These are phyloP conservation scores for Pseudeuparius sepicola DNA, from an alignment of 2,888 invertebrate species.

Conservation along the genomic window DNA sequence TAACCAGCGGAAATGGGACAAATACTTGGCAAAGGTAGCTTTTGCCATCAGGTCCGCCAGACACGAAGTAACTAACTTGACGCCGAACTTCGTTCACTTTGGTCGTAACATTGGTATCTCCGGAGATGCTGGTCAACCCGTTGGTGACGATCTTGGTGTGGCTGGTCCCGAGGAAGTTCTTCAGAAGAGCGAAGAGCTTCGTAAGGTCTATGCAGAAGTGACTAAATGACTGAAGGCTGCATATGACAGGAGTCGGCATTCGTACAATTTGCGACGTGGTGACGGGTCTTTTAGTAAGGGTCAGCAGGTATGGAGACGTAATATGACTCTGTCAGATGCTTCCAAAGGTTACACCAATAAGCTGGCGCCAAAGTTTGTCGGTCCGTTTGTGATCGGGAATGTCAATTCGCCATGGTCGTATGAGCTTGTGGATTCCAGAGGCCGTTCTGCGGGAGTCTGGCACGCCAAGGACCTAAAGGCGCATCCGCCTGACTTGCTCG, in stretches of 20 bases:
- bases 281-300: neutral
- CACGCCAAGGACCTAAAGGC: too few species aligned
- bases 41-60: slow-evolving; percentile 17
- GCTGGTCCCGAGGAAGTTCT: too few species aligned
- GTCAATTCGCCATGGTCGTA: too few species aligned
- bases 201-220: neutral
- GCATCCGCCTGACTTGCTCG: too few species aligned
- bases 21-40: slow-evolving; percentile 14
- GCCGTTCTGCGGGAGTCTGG: too few species aligned
- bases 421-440: too few species aligned
- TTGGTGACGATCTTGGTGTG: too few species aligned
- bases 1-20: slow-evolving; percentile 23
- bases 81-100: slow-evolving; percentile 20
- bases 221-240: slow-evolving; percentile 18
- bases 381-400: slow-evolving; percentile 18
- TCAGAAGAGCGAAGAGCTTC: too few species aligned
- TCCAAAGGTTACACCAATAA: slow-evolving; percentile 18
- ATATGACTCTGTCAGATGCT: slow-evolving; percentile 6
- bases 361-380: slow-evolving; percentile 23
- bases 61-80: slow-evolving; percentile 17
- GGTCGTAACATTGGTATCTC: slow-evolving; percentile 14
- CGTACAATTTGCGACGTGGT: slow-evolving; percentile 7
- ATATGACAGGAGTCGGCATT: slow-evolving; percentile 17
- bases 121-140: too few species aligned
- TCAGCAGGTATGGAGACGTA: slow-evolving; percentile 4